phyloP scores from a whole-genome alignment of 2,888 invertebrate species.

The Pollenia amentaria region DNA sequence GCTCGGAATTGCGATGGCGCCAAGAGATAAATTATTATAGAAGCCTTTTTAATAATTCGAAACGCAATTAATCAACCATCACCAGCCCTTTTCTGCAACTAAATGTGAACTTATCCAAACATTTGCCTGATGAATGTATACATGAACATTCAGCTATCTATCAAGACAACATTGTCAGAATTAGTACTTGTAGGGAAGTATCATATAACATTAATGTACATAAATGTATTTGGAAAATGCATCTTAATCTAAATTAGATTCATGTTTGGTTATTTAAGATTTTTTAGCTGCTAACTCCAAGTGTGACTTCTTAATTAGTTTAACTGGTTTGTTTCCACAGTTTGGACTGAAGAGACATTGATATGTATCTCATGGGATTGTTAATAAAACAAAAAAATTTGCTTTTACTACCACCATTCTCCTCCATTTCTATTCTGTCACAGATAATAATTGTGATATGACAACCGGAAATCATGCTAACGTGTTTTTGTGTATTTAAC shows the following conservation, averaged over 20 bases:
- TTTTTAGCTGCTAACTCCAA: slow-evolving; percentile 50
- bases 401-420: slow-evolving; percentile 3
- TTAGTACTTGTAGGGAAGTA: slow-evolving; percentile 34
- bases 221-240: slow-evolving; percentile 45
- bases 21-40: slow-evolving; percentile 72
- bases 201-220: slow-evolving; percentile 37
- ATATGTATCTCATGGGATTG: slow-evolving; percentile 32
- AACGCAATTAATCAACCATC: slow-evolving; percentile 50
- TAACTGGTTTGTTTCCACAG: slow-evolving; percentile 61
- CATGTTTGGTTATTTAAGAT: slow-evolving; percentile 64
- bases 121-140: not conserved
- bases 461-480: slow-evolving; percentile 82
- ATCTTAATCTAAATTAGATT: slow-evolving; percentile 67
- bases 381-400: not conserved
- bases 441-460: slow-evolving; percentile 82
- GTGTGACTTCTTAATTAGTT: slow-evolving; percentile 71
- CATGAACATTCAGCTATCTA: not conserved
- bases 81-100: slow-evolving; percentile 38
- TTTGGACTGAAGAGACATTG: slow-evolving; percentile 48
- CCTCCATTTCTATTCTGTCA: slow-evolving; percentile 61
- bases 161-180: slow-evolving; percentile 40
- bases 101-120: slow-evolving; percentile 23
- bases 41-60: slow-evolving; percentile 47
- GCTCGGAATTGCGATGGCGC: slow-evolving; percentile 68
- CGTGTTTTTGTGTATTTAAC: slow-evolving; percentile 76